Conservation (phyloP, 2,888 invertebrate species). For the Catocala sponsa region DNA sequence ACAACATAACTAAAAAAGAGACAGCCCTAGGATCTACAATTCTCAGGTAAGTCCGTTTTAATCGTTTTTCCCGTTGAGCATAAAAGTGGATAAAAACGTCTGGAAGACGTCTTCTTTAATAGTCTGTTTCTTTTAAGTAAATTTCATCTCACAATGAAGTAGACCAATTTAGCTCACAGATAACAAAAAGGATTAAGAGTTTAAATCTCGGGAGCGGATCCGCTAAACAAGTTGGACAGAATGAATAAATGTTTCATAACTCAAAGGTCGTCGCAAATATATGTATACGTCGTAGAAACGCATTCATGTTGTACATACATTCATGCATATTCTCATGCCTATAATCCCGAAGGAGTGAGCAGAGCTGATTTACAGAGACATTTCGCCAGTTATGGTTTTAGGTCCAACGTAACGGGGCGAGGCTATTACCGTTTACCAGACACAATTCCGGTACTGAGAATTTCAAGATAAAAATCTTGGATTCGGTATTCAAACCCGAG, state of each 20-base stretch:
- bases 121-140: slow-evolving; percentile 24
- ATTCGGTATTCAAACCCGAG: no score
- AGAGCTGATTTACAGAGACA: no score
- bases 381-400: no score
- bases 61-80: slow-evolving; percentile 15
- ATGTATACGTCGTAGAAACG: no score
- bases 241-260: slow-evolving; percentile 48
- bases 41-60: slow-evolving; percentile 20
- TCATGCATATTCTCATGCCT: no score
- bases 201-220: slow-evolving; percentile 55
- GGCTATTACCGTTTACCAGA: no score
- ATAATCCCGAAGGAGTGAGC: no score
- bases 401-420: no score
- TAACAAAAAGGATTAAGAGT: slow-evolving; percentile 62
- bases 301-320: no score
- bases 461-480: no score
- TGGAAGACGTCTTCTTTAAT: slow-evolving; percentile 9
- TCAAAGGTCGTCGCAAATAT: neutral
- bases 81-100: slow-evolving; percentile 28
- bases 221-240: slow-evolving; percentile 62
- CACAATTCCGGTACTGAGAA: no score
- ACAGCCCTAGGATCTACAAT: neutral
- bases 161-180: slow-evolving; percentile 66
- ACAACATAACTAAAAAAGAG: neutral
- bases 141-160: slow-evolving; percentile 58